Evolutionary conservation across 2,113 vertebrate genomes (phyloP).

Genomic region (Crypturellus undulatus): DNA sequence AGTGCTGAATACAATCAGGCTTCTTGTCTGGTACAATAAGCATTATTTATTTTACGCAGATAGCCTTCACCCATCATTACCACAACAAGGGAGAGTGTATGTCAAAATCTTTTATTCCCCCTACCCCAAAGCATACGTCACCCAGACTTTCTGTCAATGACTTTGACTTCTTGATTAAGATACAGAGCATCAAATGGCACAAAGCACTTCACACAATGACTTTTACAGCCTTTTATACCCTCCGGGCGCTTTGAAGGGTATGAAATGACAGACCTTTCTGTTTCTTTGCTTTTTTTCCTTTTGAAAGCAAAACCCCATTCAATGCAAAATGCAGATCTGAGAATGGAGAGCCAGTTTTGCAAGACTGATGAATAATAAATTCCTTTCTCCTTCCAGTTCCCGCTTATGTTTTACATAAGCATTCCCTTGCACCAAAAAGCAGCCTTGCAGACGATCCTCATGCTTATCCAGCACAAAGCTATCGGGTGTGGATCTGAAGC

Average conservation of each 20-base stretch:
- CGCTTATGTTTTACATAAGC: not conserved
- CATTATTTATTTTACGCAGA: not conserved
- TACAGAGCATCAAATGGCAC: not conserved
- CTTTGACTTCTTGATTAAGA: not conserved
- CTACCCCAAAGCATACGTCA: not conserved
- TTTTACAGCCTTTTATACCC: not conserved
- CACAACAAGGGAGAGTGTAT: not conserved
- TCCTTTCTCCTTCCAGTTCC: not conserved
- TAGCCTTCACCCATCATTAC: not conserved
- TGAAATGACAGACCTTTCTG: not conserved
- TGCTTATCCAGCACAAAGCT: not conserved
- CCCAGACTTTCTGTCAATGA: not conserved
- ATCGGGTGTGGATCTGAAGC: not conserved
- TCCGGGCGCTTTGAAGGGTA: not conserved
- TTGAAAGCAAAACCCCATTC: not conserved
- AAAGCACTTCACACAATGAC: not conserved
- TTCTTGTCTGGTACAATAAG: not conserved
- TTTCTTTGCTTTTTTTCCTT: not conserved
- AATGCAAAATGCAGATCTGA: not conserved
- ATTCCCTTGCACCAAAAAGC: not conserved
- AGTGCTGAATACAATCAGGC: not conserved
- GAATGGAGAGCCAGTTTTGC: not conserved
- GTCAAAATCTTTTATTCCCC: not conserved
- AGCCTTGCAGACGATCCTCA: not conserved
- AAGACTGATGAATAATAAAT: not conserved